These are phyloP conservation scores for Ptychoptera contaminata DNA, from an alignment of 2,888 invertebrate genomes.

Conservation along the genomic window DNA sequence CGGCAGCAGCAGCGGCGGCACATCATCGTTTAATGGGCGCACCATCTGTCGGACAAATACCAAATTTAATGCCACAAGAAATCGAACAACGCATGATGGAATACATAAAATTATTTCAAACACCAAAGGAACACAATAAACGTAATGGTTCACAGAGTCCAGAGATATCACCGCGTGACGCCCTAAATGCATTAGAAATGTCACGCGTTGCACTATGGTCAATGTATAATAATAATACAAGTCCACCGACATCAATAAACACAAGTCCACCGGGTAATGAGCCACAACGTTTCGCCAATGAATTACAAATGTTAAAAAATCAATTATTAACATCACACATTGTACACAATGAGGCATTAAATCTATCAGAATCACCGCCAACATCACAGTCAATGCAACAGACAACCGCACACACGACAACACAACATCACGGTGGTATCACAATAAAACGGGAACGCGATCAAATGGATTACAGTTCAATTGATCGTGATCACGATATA, in stretches of 20 bases:
- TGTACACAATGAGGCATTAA: slow-evolving; percentile 55
- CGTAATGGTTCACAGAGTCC: slow-evolving; percentile 25
- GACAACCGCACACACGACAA: slow-evolving; percentile 15
- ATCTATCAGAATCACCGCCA: slow-evolving; percentile 51
- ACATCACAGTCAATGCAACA: slow-evolving; percentile 21
- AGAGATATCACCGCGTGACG: slow-evolving; percentile 37
- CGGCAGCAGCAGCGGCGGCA: slow-evolving; percentile 35
- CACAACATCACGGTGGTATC: slow-evolving; percentile 22
- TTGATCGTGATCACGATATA: slow-evolving; percentile 25
- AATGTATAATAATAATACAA: slow-evolving; percentile 56
- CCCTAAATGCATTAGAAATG: slow-evolving; percentile 57
- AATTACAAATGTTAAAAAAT: neutral
- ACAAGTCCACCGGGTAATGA: slow-evolving; percentile 30
- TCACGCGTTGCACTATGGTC: slow-evolving; percentile 70
- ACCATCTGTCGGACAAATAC: slow-evolving; percentile 36
- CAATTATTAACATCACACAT: slow-evolving; percentile 7
- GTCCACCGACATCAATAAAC: slow-evolving; percentile 32
- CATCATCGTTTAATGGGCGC: slow-evolving; percentile 27
- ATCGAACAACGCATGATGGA: slow-evolving; percentile 65
- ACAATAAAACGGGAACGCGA: slow-evolving; percentile 36
- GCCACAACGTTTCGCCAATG: slow-evolving; percentile 28
- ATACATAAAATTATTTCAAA: slow-evolving; percentile 55
- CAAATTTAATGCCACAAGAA: slow-evolving; percentile 49
- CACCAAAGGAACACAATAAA: slow-evolving; percentile 19
- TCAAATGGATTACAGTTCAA: slow-evolving; percentile 7